Evolutionary conservation across 1,140 invertebrate species (phyloP).

Genomic region (Mylabris phalerata): DNA sequence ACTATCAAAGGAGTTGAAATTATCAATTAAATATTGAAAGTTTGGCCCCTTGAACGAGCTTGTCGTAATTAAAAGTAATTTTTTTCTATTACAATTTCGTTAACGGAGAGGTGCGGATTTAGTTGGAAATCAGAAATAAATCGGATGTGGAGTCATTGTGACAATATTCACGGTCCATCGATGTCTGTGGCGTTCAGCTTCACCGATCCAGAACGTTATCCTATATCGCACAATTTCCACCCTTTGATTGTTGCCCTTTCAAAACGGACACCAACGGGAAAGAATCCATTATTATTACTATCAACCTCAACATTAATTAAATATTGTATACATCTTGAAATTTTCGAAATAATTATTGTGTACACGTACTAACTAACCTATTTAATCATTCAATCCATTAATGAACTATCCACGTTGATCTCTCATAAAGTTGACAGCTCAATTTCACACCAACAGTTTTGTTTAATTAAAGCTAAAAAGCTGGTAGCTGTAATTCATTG

Average conservation of each 20-base stretch:
- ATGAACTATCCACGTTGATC: slow-evolving; percentile 2
- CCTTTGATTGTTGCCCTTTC: not conserved
- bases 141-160: slow-evolving; percentile 17
- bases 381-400: slow-evolving; percentile 3
- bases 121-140: slow-evolving; percentile 4
- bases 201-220: slow-evolving; percentile 5
- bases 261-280: not conserved
- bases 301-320: too few relatives aligned
- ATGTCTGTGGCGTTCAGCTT: slow-evolving; percentile 8
- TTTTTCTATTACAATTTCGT: too few relatives aligned
- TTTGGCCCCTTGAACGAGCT: too few relatives aligned
- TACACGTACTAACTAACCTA: not conserved
- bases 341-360: not conserved
- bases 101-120: not conserved
- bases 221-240: not conserved
- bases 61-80: too few relatives aligned
- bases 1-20: too few relatives aligned
- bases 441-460: slow-evolving; percentile 17
- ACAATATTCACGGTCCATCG: slow-evolving; percentile 19
- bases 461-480: slow-evolving; percentile 17
- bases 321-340: too few relatives aligned
- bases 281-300: too few relatives aligned
- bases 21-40: too few relatives aligned
- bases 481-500: not conserved
- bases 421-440: slow-evolving; percentile 9